A percentile compares a stretch with the other conserved stretches of the same genome.
These are phyloP conservation scores for Ceratothoa steindachneri DNA, from an alignment of 2,888 invertebrate species.

Conservation along the genomic window DNA sequence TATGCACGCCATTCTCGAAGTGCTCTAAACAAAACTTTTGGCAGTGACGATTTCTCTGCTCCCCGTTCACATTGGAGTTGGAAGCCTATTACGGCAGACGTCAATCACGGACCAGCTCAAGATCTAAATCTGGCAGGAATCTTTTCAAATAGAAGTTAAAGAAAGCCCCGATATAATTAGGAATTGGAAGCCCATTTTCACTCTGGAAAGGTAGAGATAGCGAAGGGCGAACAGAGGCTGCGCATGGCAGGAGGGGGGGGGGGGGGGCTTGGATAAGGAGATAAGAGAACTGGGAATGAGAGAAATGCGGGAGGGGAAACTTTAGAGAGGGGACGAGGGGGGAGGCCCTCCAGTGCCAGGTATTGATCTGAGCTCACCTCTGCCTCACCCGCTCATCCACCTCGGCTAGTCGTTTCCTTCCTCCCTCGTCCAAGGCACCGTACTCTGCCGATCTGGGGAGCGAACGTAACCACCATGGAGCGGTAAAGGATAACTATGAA, in stretches of 20 bases:
- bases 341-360: constrained; percentile 4
- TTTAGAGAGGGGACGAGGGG: constrained; percentile 18
- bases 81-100: too few relatives aligned
- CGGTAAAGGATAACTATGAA: too few relatives aligned
- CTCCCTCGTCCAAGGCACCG: neutral
- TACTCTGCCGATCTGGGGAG: too few relatives aligned
- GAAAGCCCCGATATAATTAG: too few relatives aligned
- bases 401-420: neutral
- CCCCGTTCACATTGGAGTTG: too few relatives aligned
- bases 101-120: too few relatives aligned
- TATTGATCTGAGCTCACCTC: neutral
- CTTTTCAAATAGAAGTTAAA: too few relatives aligned
- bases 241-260: neutral
- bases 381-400: constrained; percentile 1
- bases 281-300: neutral
- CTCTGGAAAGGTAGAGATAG: neutral
- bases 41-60: too few relatives aligned
- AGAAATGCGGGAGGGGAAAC: constrained; percentile 23
- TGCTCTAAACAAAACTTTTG: too few relatives aligned
- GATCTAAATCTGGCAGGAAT: too few relatives aligned
- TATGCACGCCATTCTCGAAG: too few relatives aligned
- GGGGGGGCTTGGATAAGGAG: neutral
- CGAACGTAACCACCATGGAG: too few relatives aligned
- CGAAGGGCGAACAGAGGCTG: neutral
- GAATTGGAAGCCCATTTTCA: neutral